Evolutionary conservation across 2,113 vertebrate species (phyloP).

Genomic region (Camelus dromedarius): DNA sequence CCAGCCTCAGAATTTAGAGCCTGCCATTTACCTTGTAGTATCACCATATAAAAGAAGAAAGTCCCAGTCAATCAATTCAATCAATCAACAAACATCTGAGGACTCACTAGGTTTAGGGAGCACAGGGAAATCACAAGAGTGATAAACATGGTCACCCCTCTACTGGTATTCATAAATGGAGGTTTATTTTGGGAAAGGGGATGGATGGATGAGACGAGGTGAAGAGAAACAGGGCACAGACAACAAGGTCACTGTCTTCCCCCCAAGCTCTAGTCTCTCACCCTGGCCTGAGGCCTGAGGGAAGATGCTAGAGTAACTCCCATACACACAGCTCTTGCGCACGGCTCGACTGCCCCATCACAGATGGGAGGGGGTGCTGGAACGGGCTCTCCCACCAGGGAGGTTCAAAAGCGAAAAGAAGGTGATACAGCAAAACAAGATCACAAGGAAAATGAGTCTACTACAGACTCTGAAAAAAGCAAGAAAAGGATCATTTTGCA

Average conservation of each 20-base stretch:
- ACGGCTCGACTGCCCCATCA: background rate
- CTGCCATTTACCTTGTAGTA: conserved; percentile 8
- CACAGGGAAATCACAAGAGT: background rate
- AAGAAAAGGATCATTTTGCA: background rate
- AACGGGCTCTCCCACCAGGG: background rate
- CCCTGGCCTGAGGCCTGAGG: background rate
- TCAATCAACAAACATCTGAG: conserved; percentile 68
- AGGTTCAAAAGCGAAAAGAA: conserved; percentile 21
- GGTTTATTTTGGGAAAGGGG: background rate
- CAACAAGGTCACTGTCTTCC: background rate
- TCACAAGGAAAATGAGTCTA: conserved; percentile 45
- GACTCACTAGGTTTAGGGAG: conserved; percentile 47
- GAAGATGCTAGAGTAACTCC: background rate
- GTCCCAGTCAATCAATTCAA: conserved; percentile 57
- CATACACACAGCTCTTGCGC: background rate
- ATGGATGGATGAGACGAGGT: background rate
- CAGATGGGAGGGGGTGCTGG: fast-evolving
- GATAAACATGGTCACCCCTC: background rate
- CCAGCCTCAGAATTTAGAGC: conserved; percentile 29
- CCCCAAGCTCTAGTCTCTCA: background rate
- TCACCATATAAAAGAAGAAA: conserved; percentile 29
- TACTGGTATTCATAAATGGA: background rate
- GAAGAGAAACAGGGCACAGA: background rate
- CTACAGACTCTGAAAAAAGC: background rate
- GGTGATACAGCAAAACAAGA: background rate